Percentiles rank a stretch among this genome's conserved stretches.
Conservation (phyloP, 2,797 vertebrate genomes). For the Halcyon badia region DNA sequence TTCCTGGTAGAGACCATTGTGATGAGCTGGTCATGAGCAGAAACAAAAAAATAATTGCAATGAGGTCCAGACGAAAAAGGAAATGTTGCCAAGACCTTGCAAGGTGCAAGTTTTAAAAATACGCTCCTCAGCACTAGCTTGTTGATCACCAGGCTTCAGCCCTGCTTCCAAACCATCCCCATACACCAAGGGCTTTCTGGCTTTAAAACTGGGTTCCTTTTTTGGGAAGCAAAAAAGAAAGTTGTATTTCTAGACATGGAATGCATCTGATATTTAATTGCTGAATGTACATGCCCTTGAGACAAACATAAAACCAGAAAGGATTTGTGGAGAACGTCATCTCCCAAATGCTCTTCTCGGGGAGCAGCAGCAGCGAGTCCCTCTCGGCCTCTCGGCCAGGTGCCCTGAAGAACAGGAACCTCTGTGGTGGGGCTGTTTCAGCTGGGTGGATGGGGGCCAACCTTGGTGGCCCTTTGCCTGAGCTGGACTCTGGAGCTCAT, state of each 20-base stretch:
- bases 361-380: not conserved
- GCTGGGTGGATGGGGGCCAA: not conserved
- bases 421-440: not conserved
- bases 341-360: not conserved
- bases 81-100: not conserved
- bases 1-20: not conserved
- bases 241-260: not conserved
- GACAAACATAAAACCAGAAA: not conserved
- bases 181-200: not conserved
- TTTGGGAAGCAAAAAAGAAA: not conserved
- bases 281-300: not conserved
- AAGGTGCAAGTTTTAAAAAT: not conserved
- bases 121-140: not conserved
- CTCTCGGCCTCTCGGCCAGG: not conserved
- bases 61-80: accelerated
- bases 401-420: not conserved
- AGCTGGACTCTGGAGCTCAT: slow-evolving; percentile 33
- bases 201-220: not conserved
- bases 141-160: not conserved
- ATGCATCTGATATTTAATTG: not conserved
- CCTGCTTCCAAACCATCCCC: not conserved
- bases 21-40: not conserved
- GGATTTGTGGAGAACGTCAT: not conserved
- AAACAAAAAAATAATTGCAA: not conserved
- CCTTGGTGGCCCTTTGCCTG: not conserved